Base-by-base conservation (phyloP, 2,797 vertebrate species). In the Sebastes minor region DNA sequence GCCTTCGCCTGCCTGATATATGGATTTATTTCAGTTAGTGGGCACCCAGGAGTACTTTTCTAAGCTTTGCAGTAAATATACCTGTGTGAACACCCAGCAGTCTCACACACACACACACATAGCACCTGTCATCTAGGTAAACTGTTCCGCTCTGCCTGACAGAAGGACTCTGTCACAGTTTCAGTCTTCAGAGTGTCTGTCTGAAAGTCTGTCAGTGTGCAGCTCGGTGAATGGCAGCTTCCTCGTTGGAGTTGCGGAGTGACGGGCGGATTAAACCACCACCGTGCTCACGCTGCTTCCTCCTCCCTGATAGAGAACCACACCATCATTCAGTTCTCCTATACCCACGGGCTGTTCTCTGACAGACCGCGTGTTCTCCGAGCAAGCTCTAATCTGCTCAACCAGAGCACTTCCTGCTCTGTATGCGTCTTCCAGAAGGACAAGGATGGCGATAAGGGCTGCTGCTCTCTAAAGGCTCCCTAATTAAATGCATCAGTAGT, bases 51-150 rank as follows among this genome's bases (percentile, higher is more conserved):
- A 85, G 74, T 68, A 66, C 53, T 42, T 66, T 74, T 71, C 53
- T 57, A 64, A 85, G 80, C 82, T 80, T 87, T 74, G 46, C 61
- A 61, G 72, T 84, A 85, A 84, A 76, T 71, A 57, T 59, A 80
- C 80, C 65, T 65, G 30, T 73, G 75, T 82, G 73, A 77, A 78
- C 68, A 78, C 57, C 60, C 33, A 27, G 33, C 62, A 13, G 23
- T 13, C 38, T 14, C 23, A 46, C 38, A 74, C 68, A 66, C 73
- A 59, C 68, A 66, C 73, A 60, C 80, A 62, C 33, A 67, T 8
- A 65, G 33, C 77, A 73, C 57, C 86, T 90, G 90, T 88, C 87
- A 87, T 76, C 66, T 38, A 56, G 65, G 85, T 86, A 89, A 92
- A 85, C 83, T 83, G 63, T 71, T 80, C 53, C 12, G n/a, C 59